These are phyloP conservation scores for Thamnaconus septentrionalis DNA, from an alignment of 2,113 vertebrate species.

Conservation along the genomic window DNA sequence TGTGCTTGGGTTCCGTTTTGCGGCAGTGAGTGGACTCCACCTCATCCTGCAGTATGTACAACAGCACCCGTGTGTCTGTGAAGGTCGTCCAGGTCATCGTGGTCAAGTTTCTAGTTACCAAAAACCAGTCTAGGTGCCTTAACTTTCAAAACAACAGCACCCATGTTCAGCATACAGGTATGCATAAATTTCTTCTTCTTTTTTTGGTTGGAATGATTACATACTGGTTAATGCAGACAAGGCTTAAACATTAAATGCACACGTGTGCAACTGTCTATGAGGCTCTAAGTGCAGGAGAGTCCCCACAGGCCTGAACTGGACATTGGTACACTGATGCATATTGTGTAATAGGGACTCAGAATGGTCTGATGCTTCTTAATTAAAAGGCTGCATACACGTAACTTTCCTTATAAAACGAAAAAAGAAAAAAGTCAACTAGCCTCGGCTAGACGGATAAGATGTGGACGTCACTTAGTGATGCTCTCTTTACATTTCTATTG, in stretches of 20 bases:
- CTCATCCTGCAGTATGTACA: conserved; percentile 52
- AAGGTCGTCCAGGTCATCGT: no score
- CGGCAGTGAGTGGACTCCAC: conserved; percentile 35
- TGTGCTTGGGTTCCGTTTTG: conserved; percentile 60
- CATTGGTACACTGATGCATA: conserved; percentile 58
- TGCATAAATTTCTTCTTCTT: not conserved
- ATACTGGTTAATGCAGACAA: no score
- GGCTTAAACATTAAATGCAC: conserved; percentile 24
- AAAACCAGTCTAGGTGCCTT: no score
- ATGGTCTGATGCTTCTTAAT: not conserved
- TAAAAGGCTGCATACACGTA: conserved; percentile 43
- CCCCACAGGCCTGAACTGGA: conserved; percentile 26
- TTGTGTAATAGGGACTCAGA: conserved; percentile 34
- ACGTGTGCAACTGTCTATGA: conserved; percentile 34
- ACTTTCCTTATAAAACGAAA: conserved; percentile 28
- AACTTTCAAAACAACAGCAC: no score
- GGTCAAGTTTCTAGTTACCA: no score
- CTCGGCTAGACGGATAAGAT: conserved; percentile 17
- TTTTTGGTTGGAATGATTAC: no score
- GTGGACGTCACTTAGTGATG: conserved; percentile 26
- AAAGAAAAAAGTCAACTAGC: not conserved
- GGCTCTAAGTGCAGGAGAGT: not conserved
- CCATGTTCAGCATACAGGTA: conserved; percentile 53
- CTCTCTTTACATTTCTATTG: conserved; percentile 29
- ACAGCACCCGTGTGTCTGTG: conserved; percentile 46